phyloP scores from a whole-genome alignment of 2,888 invertebrate genomes.

The Caenorhabditis virilis region DNA sequence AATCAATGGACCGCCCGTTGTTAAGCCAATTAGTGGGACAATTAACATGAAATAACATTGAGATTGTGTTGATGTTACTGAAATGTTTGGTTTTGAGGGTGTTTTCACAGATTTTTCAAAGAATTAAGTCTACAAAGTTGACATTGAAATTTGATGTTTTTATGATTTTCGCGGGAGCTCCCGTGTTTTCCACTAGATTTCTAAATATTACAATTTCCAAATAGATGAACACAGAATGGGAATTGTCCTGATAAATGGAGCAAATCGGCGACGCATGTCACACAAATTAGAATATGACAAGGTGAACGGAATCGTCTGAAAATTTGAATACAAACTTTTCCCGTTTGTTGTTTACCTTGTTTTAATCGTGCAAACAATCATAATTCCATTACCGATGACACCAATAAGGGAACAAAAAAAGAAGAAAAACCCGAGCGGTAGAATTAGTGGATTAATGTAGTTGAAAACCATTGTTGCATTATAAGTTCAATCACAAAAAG shows the following conservation, averaged over 20 bases:
- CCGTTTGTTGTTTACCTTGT: slow-evolving; percentile 19
- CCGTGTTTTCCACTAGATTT: neutral
- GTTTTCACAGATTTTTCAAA: neutral
- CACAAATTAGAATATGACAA: slow-evolving; percentile 38
- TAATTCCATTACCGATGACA: slow-evolving; percentile 33
- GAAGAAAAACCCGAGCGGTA: slow-evolving; percentile 44
- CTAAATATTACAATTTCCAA: slow-evolving; percentile 31
- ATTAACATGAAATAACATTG: slow-evolving; percentile 37
- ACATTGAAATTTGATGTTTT: neutral
- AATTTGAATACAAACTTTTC: neutral
- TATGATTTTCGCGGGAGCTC: neutral
- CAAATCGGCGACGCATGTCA: slow-evolving; percentile 36
- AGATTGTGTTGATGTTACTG: slow-evolving; percentile 29
- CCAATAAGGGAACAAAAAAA: slow-evolving; percentile 36
- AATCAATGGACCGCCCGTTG: slow-evolving; percentile 37
- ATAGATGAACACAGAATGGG: slow-evolving; percentile 36
- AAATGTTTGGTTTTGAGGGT: neutral
- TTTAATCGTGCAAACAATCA: slow-evolving; percentile 27
- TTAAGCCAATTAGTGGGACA: slow-evolving; percentile 29
- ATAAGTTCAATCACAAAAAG: too few relatives aligned
- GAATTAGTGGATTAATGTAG: slow-evolving; percentile 33
- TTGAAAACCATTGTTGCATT: slow-evolving; percentile 32
- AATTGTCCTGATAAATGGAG: slow-evolving; percentile 41
- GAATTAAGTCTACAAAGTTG: neutral
- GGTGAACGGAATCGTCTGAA: slow-evolving; percentile 36